A percentile compares a stretch with the other conserved stretches of the same genome.
phyloP scores from a whole-genome alignment of 2,888 invertebrate species.

The Melipona beecheii region DNA sequence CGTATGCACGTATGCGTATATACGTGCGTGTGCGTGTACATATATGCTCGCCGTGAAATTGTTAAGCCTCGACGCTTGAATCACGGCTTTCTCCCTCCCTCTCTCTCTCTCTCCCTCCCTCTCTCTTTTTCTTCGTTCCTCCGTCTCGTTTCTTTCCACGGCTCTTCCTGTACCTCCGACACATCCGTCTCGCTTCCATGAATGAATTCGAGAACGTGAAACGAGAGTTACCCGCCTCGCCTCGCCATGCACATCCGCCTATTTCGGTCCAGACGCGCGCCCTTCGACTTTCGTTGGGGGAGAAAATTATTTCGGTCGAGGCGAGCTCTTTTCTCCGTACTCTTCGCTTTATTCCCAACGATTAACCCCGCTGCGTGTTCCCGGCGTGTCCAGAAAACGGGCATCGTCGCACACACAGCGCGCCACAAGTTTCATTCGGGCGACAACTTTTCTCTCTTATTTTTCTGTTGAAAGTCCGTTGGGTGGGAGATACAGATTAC shows the following conservation, averaged over 20 bases:
- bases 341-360: not conserved
- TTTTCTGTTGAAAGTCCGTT: no score
- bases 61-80: slow-evolving; percentile 38
- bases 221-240: slow-evolving; percentile 24
- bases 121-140: not conserved
- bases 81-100: slow-evolving; percentile 21
- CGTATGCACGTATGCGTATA: no score
- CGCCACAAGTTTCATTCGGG: no score
- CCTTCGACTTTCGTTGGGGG: slow-evolving; percentile 73
- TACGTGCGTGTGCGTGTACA: no score
- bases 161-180: slow-evolving; percentile 34
- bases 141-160: not conserved
- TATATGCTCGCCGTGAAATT: no score
- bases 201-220: slow-evolving; percentile 58
- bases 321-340: slow-evolving; percentile 8
- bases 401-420: not conserved
- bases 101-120: slow-evolving; percentile 5
- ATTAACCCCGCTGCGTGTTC: not conserved
- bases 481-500: no score
- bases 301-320: slow-evolving; percentile 77
- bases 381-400: not conserved
- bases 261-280: slow-evolving; percentile 74
- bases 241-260: slow-evolving; percentile 57
- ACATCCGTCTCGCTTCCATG: slow-evolving; percentile 40
- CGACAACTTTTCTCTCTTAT: no score